Base-by-base conservation (phyloP, 2,797 vertebrate genomes). In the Tadarida brasiliensis region DNA sequence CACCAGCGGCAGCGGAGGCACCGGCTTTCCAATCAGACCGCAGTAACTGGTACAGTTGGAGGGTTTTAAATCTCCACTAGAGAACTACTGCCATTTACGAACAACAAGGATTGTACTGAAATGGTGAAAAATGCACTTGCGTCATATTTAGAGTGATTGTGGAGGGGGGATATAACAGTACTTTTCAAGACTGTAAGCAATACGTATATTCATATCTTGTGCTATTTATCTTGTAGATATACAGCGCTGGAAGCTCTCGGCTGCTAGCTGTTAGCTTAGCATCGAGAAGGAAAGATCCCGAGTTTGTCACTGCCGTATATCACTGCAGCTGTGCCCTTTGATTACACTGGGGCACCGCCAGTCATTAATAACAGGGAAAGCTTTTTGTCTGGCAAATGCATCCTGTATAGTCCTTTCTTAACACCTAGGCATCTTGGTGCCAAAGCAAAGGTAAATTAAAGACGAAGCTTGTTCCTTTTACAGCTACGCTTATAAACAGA, bases 151-250 rank as follows among this genome's bases (percentile, higher is more conserved):
- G 98, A 99, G 97, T 98, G 98, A 98, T 98, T 98, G 98, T 97
- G 90, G 97, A 97, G 74, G 96, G 88, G 93, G 98, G 97, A 98
- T 98, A 98, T 98, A 99, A 98, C 98, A 98, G 98, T 98, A 98
- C 98, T 98, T 98, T 98, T 98, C 97, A 97, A 94, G 98, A 98
- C 98, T 96, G 97, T 98, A 98, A 98, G 98, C 98, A 98, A 97
- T 97, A 96, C 49, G 90, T 98, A 98, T 98, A 98, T 98, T 98
- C 98, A 97, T 98, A 98, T 98, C 98, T 97, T 0, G 7, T 74
- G 97, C 98, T 98, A 98, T 99, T 98, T 98, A 98, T 99, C 98
- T 99, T 98, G 97, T 98, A 98, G 98, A 99, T 98, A 98, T 97
- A 98, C 98, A 97, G 98, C 0, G 0, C 96, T 97, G 96, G 97